Evolutionary conservation across 2,797 vertebrate species (phyloP), one percentile per base, ranked within the genome.

Genomic region (Urocyon cinereoargenteus): DNA sequence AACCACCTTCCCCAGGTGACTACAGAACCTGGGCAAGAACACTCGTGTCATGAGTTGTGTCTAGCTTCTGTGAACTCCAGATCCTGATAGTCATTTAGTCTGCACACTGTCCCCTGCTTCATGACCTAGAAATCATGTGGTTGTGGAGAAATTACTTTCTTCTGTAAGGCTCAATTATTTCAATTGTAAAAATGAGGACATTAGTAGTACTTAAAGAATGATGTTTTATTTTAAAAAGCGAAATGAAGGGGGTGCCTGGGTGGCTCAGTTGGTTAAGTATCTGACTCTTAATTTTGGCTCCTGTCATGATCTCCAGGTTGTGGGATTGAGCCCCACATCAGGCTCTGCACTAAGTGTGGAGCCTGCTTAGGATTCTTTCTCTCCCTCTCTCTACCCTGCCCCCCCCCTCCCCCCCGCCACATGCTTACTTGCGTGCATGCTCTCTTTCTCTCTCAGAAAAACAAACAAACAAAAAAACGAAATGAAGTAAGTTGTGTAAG

Each of bases 221-320:
- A 31, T 3, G 3, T 68, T 94, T 87, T 77, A 83, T 82, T 94
- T 85, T 88, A 59, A 84, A 88, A 90, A 79, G 34, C 10, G 21
- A 92, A 86, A 79, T 45, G 81, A 59, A 45, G 40, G 66, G n/a
- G 66, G 66, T 1, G 0, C 66, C 66, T 21, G n/a, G 66, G n/a
- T 68, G n/a, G 14, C 34, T 68, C 4, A 68, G n/a, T 68, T 2
- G 0, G 16, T 18, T 34, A 34, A 68, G 16, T 16, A 34, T 68
- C 66, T 11, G 31, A 34, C 64, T 66, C 31, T 68, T 68, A n/a
- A 68, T 68, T 68, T 68, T 19, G 16, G n/a, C 64, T 34, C 64
- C n/a, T 28, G 62, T 66, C 31, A 31, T n/a, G 8, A 68, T 68
- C n/a, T 68, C 31, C n/a, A n/a, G 64, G 31, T 66, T 4, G 31